Base-by-base conservation (phyloP, 2,888 invertebrate species). In the Scaptomyza reducta region DNA sequence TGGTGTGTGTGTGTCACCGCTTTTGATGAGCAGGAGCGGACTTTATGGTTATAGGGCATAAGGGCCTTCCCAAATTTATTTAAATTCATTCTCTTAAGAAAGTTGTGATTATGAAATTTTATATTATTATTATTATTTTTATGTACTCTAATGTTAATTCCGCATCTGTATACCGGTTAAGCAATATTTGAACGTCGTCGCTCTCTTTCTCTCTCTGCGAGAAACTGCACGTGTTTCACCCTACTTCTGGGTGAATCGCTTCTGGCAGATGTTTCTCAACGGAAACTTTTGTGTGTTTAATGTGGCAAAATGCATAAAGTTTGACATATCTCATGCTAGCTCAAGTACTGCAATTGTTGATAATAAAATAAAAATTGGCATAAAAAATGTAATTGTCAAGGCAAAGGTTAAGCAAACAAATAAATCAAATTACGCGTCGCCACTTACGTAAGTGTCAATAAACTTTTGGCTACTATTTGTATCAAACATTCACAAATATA, bases 401-500 rank as follows among this genome's bases (percentile, higher is more conserved):
- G 79, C 65, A 70, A 73, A 74, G 77, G 73, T 45, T 57, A 70
- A 58, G 44, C 59, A 66, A 71, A 71, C 73, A 64, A 68, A 16
- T 9, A 16, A 70, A 57, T 22, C 14, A 31, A 49, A 49, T 59
- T n/a, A 38, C 16, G 40, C 16, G 4, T 40, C 16, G 16, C 10
- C 16, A 16, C 16, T 81, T 81, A 80, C 67, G 74, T 81, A 81
- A 81, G 80, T 74, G 86, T 85, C 86, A 81, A 81, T 77, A 81
- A 86, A 85, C 80, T 79, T 54, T 47, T 57, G 54, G 27, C 22
- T 25, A 40, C 38, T 61, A 60, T 54, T 60, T 44, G 61, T 46
- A 51, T 33, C 27, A 58, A n/a, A 29, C n/a, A 57, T 25, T 33
- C 10, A 45, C 50, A 45, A 7, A 38, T 40, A 64, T 33, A 45